Evolutionary conservation across 2,888 invertebrate genomes (phyloP), one percentile per base, ranked within the genome.

Genomic region (Xanthia togata): DNA sequence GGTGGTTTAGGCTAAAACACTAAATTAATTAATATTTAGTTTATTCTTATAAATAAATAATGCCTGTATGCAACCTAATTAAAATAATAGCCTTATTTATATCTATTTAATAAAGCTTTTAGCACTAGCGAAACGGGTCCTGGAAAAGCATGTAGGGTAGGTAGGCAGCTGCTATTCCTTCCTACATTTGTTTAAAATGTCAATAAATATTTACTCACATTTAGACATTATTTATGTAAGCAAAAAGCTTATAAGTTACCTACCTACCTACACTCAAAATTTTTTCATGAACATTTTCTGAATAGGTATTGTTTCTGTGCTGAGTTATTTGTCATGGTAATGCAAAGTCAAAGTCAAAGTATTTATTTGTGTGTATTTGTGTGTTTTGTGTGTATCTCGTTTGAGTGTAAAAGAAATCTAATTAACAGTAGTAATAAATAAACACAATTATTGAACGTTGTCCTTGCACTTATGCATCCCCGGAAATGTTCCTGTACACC

Each of bases 401-500:
- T 79, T 26, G 23, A 41, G 17, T 65, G 41, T 50, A 23, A 60
- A 70, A 60, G 35, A 55, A 80, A 60, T 50, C 38, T 44, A 79
- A 67, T 59, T 63, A 73, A 8, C 59, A 65, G 75, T 41, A 50
- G 50, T 63, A 31, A 47, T 53, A 44, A 70, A 71, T 76, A 69
- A 71, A 73, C 11, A 47, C 44, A 65, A 74, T 77, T 63, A 75
- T 73, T 72, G 76, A 55, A 63, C 31, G 53, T 44, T 82, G 76
- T 44, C 85, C 83, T 85, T 59, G 83, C 59, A 78, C 70, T 76
- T 76, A 70, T 78, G 77, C 70, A 82, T 84, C 84, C 68, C 86
- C 84, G 87, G 88, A 90, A 89, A 81, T 69, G 77, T 81, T 81
- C 80, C 77, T 81, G 78, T 79, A 63, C 50, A 72, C 20, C 81